Evolutionary conservation across 2,888 invertebrate genomes (phyloP).

Genomic region (Alviniconcha strummeri): DNA sequence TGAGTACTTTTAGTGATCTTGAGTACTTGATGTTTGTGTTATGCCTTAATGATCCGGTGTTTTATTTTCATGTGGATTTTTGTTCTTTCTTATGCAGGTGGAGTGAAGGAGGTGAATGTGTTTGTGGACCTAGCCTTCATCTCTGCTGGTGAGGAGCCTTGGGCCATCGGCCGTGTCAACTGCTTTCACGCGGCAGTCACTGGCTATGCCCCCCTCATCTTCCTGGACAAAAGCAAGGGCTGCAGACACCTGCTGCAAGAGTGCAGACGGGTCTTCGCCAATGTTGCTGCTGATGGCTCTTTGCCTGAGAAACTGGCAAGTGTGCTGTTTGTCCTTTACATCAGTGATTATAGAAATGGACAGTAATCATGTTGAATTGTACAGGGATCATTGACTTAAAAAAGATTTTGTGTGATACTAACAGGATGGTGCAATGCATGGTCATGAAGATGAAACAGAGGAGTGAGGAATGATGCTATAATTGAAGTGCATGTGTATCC

Average conservation of each 20-base stretch:
- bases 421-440: too few relatives aligned
- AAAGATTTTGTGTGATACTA: too few relatives aligned
- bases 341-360: too few relatives aligned
- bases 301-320: conserved; percentile 27
- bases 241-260: conserved; percentile 48
- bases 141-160: conserved; percentile 61
- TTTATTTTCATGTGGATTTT: neutral
- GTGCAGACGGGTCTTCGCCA: conserved; percentile 60
- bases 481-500: too few relatives aligned
- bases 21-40: too few relatives aligned
- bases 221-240: conserved; percentile 46
- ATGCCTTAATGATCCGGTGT: neutral
- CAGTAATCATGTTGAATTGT: too few relatives aligned
- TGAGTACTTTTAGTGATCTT: too few relatives aligned
- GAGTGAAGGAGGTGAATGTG: conserved; percentile 50
- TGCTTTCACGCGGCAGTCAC: conserved; percentile 65
- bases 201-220: conserved; percentile 68
- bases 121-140: conserved; percentile 66
- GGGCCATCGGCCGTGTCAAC: conserved; percentile 61
- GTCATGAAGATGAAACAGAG: too few relatives aligned
- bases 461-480: too few relatives aligned
- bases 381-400: too few relatives aligned
- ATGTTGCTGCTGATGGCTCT: conserved; percentile 51
- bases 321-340: too few relatives aligned
- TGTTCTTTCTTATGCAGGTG: too few relatives aligned